phyloP scores from a whole-genome alignment of 2,113 vertebrate genomes.

The Apaloderma vittatum region DNA sequence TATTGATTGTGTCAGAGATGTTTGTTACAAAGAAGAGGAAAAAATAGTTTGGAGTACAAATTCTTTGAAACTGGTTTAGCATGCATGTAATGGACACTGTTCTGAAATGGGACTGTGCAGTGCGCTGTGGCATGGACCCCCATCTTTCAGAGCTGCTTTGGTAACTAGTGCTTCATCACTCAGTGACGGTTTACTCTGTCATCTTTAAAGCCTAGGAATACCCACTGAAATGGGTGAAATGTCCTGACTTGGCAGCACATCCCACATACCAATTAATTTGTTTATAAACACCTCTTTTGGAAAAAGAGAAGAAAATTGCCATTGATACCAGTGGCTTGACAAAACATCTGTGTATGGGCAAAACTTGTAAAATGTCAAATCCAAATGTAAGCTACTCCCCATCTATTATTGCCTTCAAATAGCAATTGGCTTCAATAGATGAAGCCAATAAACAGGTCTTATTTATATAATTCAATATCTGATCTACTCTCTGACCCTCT shows the following conservation, averaged over 20 bases:
- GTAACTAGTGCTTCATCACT: neutral
- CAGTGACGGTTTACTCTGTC: rapidly evolving
- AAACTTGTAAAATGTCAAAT: neutral
- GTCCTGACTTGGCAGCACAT: neutral
- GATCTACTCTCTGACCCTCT: neutral
- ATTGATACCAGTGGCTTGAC: neutral
- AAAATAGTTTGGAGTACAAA: neutral
- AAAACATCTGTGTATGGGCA: neutral
- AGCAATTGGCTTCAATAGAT: no score
- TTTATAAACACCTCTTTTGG: neutral
- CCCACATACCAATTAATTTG: neutral
- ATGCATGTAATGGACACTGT: rapidly evolving
- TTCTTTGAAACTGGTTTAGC: neutral
- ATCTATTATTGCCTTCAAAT: neutral
- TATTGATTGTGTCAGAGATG: neutral
- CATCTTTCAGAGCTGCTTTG: neutral
- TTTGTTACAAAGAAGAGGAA: neutral
- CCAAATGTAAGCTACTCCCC: neutral
- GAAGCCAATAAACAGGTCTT: neutral
- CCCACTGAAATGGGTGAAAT: neutral
- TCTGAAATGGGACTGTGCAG: no score
- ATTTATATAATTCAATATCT: neutral
- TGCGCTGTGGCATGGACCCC: no score
- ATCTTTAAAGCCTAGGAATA: neutral
- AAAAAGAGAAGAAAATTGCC: neutral